Base-by-base conservation (phyloP, 2,113 vertebrate species). In the Pelmatolapia mariae region DNA sequence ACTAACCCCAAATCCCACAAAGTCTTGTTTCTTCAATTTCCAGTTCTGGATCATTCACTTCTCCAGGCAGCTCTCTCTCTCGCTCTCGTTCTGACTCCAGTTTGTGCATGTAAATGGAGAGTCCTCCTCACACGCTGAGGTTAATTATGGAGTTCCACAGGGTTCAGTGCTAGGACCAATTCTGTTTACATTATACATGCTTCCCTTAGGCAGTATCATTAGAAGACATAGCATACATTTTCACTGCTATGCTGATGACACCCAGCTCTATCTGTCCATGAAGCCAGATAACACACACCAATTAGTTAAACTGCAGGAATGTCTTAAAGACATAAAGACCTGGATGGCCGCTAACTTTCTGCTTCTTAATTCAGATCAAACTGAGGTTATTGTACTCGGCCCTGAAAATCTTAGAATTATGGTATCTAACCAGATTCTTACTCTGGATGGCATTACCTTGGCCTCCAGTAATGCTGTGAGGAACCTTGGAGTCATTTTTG, bases 21-120 rank as follows among this genome's bases (percentile, higher is more conserved):
- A 57, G 52, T 26, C 54, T 56, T 56, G 54, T 56, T 26, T 56
- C 54, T 26, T 26, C 15, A 13, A 15, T 26, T 56, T 56, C 54
- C 22, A 24, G 54, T 26, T 56, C 22, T 26, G 54, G 54, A 56
- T 56, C 54, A 15, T 56, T 56, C 7, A 56, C 54, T 1, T 15
- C 54, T 26, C 22, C 12, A 56, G 54, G 54, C 22, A 56, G 6
- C 22, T 13, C 54, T 50, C 45, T 18, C 4, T 50, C 47, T 56
- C 6, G 0, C 11, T 56, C 11, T 56, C 0, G 0, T 26, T 56
- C 54, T 56, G 54, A 56, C 54, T 56, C 11, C 54, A 56, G 0
- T 13, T 26, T 56, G 54, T 56, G 0, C 22, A 56, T 56, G 54
- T 56, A 26, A 56, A 56, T 56, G 22, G 12, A 56, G 54, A 56